Evolutionary conservation across 2,888 invertebrate species (phyloP).

Genomic region (Andrena dorsata): DNA sequence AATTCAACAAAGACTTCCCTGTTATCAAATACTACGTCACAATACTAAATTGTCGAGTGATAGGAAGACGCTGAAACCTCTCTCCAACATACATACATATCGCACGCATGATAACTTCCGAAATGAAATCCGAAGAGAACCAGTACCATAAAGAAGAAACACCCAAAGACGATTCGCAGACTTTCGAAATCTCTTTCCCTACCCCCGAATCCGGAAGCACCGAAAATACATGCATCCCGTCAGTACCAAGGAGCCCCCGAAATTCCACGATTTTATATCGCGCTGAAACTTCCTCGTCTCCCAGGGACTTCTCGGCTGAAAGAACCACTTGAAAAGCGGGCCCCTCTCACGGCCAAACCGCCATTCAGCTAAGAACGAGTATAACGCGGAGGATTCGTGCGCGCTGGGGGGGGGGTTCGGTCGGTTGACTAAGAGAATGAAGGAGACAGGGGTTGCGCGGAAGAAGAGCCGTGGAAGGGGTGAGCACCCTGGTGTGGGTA

Average conservation of each 20-base stretch:
- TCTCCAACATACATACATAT: not conserved
- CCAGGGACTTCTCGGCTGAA: not conserved
- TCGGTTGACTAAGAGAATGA: constrained; percentile 79
- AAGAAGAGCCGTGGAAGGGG: constrained; percentile 67
- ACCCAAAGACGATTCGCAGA: not conserved
- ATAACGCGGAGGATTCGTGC: constrained; percentile 53
- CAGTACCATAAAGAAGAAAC: not conserved
- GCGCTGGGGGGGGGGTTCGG: constrained; percentile 42
- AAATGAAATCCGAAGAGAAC: not conserved
- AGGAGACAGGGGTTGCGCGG: constrained; percentile 70
- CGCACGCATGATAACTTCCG: not conserved
- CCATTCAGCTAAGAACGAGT: constrained; percentile 58
- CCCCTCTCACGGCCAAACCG: constrained; percentile 8
- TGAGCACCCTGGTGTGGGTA: constrained; percentile 62
- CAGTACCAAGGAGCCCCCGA: not conserved
- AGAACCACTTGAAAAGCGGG: not conserved
- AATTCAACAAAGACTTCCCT: too few relatives aligned
- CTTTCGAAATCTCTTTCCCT: not conserved
- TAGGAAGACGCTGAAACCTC: not conserved
- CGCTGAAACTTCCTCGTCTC: not conserved
- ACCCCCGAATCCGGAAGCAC: not conserved
- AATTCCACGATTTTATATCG: constrained; percentile 1
- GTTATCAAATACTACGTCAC: not conserved
- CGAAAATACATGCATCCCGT: not conserved
- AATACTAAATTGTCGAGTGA: not conserved